Evolutionary conservation across 2,888 invertebrate species (phyloP).

Genomic region (Stramonita haemastoma): DNA sequence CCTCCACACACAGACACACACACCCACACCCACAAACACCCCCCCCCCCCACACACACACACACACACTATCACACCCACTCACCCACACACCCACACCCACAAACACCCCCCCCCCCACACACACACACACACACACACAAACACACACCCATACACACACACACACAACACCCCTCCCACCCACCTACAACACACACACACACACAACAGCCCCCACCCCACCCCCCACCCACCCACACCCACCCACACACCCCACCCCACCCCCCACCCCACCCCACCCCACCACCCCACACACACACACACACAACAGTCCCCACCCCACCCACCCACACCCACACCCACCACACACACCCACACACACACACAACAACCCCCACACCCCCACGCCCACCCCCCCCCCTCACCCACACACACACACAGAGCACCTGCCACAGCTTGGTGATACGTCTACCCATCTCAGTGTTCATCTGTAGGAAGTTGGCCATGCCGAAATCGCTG

Average conservation of each 20-base stretch:
- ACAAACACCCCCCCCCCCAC: too few relatives aligned
- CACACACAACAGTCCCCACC: neutral
- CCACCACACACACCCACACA: neutral
- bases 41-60: too few relatives aligned
- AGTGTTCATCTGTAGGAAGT: slow-evolving; percentile 19
- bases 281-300: neutral
- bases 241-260: neutral
- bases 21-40: too few relatives aligned
- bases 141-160: too few relatives aligned
- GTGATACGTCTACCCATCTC: slow-evolving; percentile 13
- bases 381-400: neutral
- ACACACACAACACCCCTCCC: too few relatives aligned
- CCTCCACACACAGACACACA: too few relatives aligned
- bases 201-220: too few relatives aligned
- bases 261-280: neutral
- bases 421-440: slow-evolving; percentile 32
- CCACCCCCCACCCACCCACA: neutral
- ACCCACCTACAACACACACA: too few relatives aligned
- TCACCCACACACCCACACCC: too few relatives aligned
- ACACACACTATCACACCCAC: too few relatives aligned
- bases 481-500: slow-evolving; percentile 33
- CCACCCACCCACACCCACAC: neutral
- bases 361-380: neutral
- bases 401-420: too few relatives aligned
- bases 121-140: too few relatives aligned